Evolutionary conservation across 2,113 vertebrate genomes (phyloP).

Genomic region (Catharus bicknelli): DNA sequence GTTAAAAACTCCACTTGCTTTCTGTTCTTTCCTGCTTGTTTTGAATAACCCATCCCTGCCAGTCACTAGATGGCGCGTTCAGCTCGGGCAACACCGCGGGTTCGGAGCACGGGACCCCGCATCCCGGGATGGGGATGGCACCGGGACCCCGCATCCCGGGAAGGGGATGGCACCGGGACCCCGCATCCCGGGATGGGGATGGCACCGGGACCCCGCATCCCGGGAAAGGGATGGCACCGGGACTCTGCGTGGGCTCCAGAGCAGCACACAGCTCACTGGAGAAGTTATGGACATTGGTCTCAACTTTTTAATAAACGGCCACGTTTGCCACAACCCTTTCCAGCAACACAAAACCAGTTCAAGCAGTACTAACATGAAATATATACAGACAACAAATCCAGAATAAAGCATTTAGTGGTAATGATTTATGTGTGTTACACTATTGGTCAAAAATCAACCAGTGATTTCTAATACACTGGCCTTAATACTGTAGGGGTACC

Average conservation of each 20-base stretch:
- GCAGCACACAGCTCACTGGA: background rate
- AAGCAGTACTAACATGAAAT: background rate
- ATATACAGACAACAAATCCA: background rate
- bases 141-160: too few relatives aligned
- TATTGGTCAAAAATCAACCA: background rate
- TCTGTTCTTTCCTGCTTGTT: background rate
- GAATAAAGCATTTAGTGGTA: background rate
- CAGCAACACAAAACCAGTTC: background rate
- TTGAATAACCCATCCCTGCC: fast-evolving
- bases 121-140: too few relatives aligned
- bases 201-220: too few relatives aligned
- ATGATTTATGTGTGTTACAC: background rate
- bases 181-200: too few relatives aligned
- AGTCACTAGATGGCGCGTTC: slow-evolving; percentile 62
- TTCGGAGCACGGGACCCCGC: background rate
- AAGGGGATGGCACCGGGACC: too few relatives aligned
- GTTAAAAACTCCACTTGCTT: background rate
- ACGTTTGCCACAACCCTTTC: background rate
- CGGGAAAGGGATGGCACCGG: too few relatives aligned
- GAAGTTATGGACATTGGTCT: background rate
- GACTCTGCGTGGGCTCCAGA: background rate
- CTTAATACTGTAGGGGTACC: background rate
- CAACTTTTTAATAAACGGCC: background rate
- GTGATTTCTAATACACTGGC: background rate
- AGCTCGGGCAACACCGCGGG: background rate